phyloP scores from a whole-genome alignment of 2,888 invertebrate genomes.

The Polyommatus iphigenia region DNA sequence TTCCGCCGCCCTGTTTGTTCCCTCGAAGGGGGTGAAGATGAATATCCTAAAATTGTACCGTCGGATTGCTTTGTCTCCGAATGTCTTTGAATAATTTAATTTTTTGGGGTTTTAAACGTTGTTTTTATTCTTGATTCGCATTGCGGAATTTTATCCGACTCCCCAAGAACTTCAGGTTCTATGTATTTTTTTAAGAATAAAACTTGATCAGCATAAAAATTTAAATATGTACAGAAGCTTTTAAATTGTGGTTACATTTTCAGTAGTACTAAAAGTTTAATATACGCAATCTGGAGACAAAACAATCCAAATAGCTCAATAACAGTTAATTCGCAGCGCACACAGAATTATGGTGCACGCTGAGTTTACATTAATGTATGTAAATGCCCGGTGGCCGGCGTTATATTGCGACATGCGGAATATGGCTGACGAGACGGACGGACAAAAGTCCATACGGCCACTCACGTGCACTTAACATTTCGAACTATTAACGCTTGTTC shows the following conservation, averaged over 20 bases:
- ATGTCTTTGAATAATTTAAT: conserved; percentile 21
- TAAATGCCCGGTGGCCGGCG: conserved; percentile 72
- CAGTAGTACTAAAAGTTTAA: not conserved
- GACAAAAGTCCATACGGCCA: conserved; percentile 69
- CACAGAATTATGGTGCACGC: conserved; percentile 76
- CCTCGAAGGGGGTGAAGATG: conserved; percentile 76
- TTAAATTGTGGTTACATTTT: too few species aligned
- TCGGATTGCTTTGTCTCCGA: conserved; percentile 49
- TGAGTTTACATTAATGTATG: conserved; percentile 76
- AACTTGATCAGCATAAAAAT: not conserved
- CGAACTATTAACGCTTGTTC: conserved; percentile 43
- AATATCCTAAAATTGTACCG: conserved; percentile 55
- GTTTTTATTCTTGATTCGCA: not conserved
- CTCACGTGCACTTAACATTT: conserved; percentile 52
- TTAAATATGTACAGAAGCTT: not conserved
- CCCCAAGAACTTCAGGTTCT: not conserved
- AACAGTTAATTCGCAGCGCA: conserved; percentile 78
- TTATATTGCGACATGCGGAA: conserved; percentile 78
- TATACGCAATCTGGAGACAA: conserved; percentile 58
- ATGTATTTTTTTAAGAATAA: not conserved
- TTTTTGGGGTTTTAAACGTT: not conserved
- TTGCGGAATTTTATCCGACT: not conserved
- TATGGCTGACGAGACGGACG: conserved; percentile 73
- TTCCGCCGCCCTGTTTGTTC: conserved; percentile 77
- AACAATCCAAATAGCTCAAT: conserved; percentile 77